Evolutionary conservation across 2,797 vertebrate genomes (phyloP).

Genomic region (Poecilia picta): DNA sequence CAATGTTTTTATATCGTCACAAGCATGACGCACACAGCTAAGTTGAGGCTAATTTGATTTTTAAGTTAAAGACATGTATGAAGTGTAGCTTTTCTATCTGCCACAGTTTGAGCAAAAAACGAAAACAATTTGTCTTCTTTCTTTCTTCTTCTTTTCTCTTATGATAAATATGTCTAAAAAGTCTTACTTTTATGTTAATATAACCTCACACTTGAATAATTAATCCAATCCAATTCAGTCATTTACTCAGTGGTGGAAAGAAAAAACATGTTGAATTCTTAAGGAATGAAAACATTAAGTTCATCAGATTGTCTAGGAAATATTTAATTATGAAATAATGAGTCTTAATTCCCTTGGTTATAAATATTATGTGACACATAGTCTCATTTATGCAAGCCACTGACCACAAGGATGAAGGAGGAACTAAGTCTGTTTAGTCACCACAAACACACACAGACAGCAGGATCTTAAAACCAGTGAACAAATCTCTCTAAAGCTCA

Average conservation of each 20-base stretch:
- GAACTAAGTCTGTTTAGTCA: background rate
- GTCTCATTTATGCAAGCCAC: background rate
- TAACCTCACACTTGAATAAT: background rate
- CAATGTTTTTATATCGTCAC: background rate
- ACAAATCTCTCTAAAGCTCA: background rate
- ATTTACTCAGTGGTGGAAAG: background rate
- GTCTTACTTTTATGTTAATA: background rate
- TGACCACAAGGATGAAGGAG: background rate
- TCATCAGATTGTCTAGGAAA: background rate
- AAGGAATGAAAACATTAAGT: background rate
- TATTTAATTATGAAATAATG: background rate
- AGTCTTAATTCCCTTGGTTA: background rate
- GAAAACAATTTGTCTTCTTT: too few relatives aligned
- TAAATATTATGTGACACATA: conserved; percentile 4
- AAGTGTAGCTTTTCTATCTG: background rate
- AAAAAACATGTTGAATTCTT: background rate
- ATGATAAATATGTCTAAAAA: background rate
- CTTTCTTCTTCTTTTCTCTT: background rate
- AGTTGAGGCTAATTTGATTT: background rate
- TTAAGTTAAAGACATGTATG: background rate
- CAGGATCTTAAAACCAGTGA: background rate
- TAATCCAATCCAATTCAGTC: background rate
- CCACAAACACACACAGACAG: background rate
- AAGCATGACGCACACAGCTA: background rate
- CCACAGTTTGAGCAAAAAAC: background rate